Conservation (phyloP, 2,888 invertebrate species). For the Pyrochroa serraticornis region DNA sequence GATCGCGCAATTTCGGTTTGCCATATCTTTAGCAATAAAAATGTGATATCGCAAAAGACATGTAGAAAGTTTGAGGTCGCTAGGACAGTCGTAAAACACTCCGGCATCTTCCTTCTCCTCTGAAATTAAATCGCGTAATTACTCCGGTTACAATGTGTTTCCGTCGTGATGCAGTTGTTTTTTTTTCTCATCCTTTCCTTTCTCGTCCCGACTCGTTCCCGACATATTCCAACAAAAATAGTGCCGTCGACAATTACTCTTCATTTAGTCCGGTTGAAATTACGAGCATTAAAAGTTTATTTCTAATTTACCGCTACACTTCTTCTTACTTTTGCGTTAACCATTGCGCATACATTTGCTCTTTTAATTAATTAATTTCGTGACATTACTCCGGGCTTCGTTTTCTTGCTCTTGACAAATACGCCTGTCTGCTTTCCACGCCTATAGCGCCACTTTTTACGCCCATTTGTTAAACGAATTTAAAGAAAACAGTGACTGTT, state of each 20-base stretch:
- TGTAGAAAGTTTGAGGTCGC: conserved; percentile 21
- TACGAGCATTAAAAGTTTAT: conserved; percentile 50
- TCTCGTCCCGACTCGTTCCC: too few species aligned
- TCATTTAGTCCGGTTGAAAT: conserved; percentile 45
- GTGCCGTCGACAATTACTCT: conserved; percentile 42
- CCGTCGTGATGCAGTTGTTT: background rate
- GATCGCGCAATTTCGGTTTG: conserved; percentile 21
- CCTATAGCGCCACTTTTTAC: conserved; percentile 36
- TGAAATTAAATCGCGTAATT: conserved; percentile 28
- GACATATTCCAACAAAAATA: conserved; percentile 2
- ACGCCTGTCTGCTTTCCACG: conserved; percentile 37
- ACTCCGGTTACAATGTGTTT: conserved; percentile 18
- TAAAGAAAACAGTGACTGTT: conserved; percentile 39
- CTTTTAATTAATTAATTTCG: conserved; percentile 49
- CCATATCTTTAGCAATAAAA: conserved; percentile 30
- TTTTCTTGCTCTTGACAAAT: conserved; percentile 41
- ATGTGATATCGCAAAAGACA: conserved; percentile 27
- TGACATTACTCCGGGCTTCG: conserved; percentile 44
- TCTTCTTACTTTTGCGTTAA: conserved; percentile 42
- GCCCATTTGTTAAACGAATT: conserved; percentile 37
- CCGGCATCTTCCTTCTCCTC: conserved; percentile 1
- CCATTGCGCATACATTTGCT: conserved; percentile 43
- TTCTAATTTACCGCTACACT: conserved; percentile 49
- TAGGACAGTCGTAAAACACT: conserved; percentile 18
- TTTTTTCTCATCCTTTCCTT: background rate